These are phyloP conservation scores for Remorina albescens DNA, from an alignment of 2,797 vertebrate species.

Conservation along the genomic window DNA sequence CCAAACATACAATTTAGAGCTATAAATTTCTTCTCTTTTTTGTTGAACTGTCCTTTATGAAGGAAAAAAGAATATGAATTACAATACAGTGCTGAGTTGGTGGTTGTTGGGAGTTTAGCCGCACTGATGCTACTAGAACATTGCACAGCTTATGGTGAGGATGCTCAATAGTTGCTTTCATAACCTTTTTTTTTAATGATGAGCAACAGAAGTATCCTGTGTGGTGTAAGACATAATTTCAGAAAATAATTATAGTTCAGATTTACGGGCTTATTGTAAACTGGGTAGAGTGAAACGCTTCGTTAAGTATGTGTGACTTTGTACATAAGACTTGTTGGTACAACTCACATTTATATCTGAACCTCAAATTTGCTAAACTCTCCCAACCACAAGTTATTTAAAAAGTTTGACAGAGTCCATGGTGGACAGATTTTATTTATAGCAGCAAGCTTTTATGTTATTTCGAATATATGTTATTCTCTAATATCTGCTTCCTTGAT, in stretches of 20 bases:
- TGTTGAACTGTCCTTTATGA: slow-evolving; percentile 16
- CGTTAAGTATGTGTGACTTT: slow-evolving; percentile 26
- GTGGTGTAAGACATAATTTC: slow-evolving; percentile 10
- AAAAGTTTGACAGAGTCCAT: neutral
- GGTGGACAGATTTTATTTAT: too few relatives aligned
- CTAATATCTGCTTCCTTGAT: neutral
- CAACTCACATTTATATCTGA: slow-evolving; percentile 15
- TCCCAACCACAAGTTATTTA: neutral
- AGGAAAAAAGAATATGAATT: neutral
- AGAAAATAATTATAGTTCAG: slow-evolving; percentile 18
- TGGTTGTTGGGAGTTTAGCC: slow-evolving; percentile 3
- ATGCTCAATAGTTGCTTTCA: neutral
- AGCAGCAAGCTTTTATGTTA: neutral
- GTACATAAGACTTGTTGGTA: slow-evolving; percentile 15
- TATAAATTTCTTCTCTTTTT: slow-evolving; percentile 22
- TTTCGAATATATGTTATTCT: neutral
- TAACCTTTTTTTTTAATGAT: neutral
- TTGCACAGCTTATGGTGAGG: neutral
- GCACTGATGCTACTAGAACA: neutral
- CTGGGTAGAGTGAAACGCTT: slow-evolving; percentile 7
- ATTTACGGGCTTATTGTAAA: slow-evolving; percentile 4
- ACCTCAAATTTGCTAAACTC: slow-evolving; percentile 25
- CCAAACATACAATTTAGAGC: slow-evolving; percentile 23
- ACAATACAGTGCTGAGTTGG: slow-evolving; percentile 13
- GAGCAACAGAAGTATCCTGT: neutral